Conservation (phyloP, 2,888 invertebrate species). For the Melanophora roralis region DNA sequence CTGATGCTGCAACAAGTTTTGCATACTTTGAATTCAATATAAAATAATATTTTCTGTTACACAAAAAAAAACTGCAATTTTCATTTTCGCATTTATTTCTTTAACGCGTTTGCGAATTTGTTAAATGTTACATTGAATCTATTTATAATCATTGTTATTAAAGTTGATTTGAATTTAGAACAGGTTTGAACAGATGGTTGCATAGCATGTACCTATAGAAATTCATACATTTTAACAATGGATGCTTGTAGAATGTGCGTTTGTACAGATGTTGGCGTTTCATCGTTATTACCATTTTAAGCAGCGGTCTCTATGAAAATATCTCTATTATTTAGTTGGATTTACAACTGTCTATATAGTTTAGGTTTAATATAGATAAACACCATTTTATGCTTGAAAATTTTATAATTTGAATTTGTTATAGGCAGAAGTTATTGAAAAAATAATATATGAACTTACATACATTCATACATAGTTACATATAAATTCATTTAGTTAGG, state of each 20-base stretch:
- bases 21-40: not conserved
- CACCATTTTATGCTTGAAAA: conserved; percentile 55
- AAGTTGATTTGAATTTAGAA: not conserved
- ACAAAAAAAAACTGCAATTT: too few species aligned
- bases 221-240: too few species aligned
- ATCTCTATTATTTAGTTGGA: conserved; percentile 11
- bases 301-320: not conserved
- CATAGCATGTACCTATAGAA: too few species aligned
- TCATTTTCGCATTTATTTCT: not conserved
- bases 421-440: conserved; percentile 51
- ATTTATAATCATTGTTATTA: conserved; percentile 1
- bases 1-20: conserved; percentile 48
- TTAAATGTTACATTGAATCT: conserved; percentile 5
- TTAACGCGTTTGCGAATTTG: conserved; percentile 3
- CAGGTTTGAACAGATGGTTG: not conserved
- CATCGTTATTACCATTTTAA: not conserved
- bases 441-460: conserved; percentile 3
- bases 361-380: conserved; percentile 36
- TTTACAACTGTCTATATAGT: not conserved
- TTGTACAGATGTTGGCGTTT: not conserved
- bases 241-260: not conserved
- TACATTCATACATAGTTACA: too few species aligned
- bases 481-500: too few species aligned
- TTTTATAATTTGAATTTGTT: conserved; percentile 58
- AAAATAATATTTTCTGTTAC: not conserved